Conservation (phyloP, 2,797 vertebrate species). For the Remorina albescens region DNA sequence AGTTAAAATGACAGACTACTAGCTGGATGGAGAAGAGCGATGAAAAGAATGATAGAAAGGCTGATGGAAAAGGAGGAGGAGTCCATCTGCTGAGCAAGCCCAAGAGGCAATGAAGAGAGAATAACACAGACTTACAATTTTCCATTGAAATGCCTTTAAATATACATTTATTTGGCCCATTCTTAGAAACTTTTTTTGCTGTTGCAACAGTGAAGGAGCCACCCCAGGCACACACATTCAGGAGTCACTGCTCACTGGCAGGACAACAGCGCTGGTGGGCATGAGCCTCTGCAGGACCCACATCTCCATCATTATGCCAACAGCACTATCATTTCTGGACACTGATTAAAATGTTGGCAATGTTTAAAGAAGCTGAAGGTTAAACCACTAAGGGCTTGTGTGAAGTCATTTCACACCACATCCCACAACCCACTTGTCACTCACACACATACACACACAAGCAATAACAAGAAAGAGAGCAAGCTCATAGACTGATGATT, state of each 20-base stretch:
- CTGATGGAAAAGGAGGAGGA: conserved; percentile 14
- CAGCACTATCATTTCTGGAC: conserved; percentile 69
- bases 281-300: conserved; percentile 62
- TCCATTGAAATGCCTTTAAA: conserved; percentile 73
- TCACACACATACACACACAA: background rate
- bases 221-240: conserved; percentile 48
- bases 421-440: conserved; percentile 1
- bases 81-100: conserved; percentile 6
- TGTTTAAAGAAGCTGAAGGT: conserved; percentile 82
- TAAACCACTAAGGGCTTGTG: conserved; percentile 69
- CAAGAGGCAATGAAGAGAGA: conserved; percentile 47
- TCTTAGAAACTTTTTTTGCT: conserved; percentile 48
- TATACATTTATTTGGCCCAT: conserved; percentile 43
- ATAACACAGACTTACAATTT: conserved; percentile 14
- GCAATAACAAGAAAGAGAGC: conserved; percentile 14
- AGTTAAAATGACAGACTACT: conserved; percentile 51
- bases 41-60: conserved; percentile 38
- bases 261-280: conserved; percentile 59
- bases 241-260: conserved; percentile 68
- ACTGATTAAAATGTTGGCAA: conserved; percentile 81
- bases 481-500: conserved; percentile 5
- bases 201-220: conserved; percentile 37
- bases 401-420: conserved; percentile 54
- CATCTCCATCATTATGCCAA: conserved; percentile 72
- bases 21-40: conserved; percentile 49